Evolutionary conservation across 2,113 vertebrate species (phyloP), one percentile per base, ranked within the genome.

Genomic region (Rhinichthys klamathensis): DNA sequence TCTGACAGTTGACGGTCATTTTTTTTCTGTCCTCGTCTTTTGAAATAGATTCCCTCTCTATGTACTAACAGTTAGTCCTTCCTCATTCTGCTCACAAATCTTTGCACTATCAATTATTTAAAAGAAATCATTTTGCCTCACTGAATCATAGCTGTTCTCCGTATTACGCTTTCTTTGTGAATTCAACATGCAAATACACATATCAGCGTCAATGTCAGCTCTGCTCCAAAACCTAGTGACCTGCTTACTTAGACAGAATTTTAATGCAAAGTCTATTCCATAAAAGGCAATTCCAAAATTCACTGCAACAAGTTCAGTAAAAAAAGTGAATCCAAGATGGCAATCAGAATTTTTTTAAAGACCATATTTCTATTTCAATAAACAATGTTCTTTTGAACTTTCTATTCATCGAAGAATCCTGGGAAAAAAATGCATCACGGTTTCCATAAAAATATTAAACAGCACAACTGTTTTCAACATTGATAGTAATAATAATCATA

Each of bases 1-100:
- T 38, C 65, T 88, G 81, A 84, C 87, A 86, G 75, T 83, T 86
- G 82, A 54, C 23, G 21, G 30, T 25, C 21, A 30, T 72, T 86
- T 86, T 88, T 82, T 85, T 38, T 30, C n/a, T 12, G 2, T 30
- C 25, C 30, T 6, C 6, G 41, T n/a, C 44, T 54, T 38, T 60
- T 44, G 80, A 82, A 84, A 84, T 73, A 74, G 70, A 85, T 82
- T 79, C 61, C 7, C 67, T 75, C 25, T 46, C 58, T 30, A 21
- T 61, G 2, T 72, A 54, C 25, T 81, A 5, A 63, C 70, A 84
- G 58, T 27, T 18, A 38, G 70, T 46, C 27, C 49, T 81, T 78
- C 44, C 51, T 58, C 63, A 58, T 65, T 35, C 5, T 18, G 60
- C 54, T 7, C 41, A 70, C 38, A 49, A 35, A 23, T 56, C 30